These are phyloP conservation scores for Porites lutea DNA, from an alignment of 64 coral and sea anemone species.

Conservation along the genomic window DNA sequence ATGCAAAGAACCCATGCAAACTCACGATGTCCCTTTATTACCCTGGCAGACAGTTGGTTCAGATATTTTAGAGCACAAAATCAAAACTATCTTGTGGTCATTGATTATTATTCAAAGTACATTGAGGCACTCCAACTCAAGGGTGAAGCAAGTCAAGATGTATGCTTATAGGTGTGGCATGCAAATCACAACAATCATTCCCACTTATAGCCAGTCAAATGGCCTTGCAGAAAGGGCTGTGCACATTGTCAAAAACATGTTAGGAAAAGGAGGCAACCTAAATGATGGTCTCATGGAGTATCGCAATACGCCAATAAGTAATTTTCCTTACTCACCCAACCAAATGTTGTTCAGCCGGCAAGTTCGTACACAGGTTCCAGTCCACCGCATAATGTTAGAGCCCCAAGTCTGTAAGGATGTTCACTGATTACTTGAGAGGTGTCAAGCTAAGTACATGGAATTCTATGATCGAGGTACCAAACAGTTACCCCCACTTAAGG, in stretches of 20 bases:
- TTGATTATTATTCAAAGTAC: background rate
- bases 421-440: background rate
- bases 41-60: conserved; percentile 22
- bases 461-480: conserved; percentile 53
- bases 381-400: conserved; percentile 19
- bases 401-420: background rate
- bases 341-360: conserved; percentile 42
- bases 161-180: too few relatives aligned
- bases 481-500: conserved; percentile 34
- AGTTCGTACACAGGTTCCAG: too few relatives aligned
- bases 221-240: conserved; percentile 10
- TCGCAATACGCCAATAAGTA: conserved; percentile 51
- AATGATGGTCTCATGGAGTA: too few relatives aligned
- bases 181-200: background rate
- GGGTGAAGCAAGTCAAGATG: background rate
- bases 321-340: conserved; percentile 35
- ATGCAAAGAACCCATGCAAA: conserved; percentile 30
- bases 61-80: background rate
- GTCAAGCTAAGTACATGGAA: conserved; percentile 24
- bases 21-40: conserved; percentile 3
- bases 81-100: background rate
- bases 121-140: conserved; percentile 15
- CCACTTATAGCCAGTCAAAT: too few relatives aligned
- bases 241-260: background rate
- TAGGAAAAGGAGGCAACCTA: background rate